phyloP scores from a whole-genome alignment of 2,113 vertebrate genomes.

The Fregata magnificens region DNA sequence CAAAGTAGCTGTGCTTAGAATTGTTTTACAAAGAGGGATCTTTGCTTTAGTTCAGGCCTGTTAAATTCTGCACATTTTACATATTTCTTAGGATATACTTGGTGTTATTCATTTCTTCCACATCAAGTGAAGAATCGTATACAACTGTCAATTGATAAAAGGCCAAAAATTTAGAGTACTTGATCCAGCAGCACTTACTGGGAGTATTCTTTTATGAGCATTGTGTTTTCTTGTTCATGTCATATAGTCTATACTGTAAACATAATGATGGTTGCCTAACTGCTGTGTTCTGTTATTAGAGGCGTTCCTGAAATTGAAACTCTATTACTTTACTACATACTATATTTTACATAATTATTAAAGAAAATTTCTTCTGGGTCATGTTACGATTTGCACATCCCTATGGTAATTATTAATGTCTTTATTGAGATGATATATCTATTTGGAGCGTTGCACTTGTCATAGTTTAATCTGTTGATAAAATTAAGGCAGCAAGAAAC shows the following conservation, averaged over 20 bases:
- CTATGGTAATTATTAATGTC: not conserved
- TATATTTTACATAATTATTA: not conserved
- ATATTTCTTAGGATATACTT: not conserved
- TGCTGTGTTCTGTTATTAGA: not conserved
- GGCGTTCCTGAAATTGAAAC: not conserved
- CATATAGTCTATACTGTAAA: not conserved
- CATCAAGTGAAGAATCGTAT: not conserved
- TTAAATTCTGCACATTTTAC: not conserved
- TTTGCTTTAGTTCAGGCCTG: not conserved
- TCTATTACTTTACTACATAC: not conserved
- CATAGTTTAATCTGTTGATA: not conserved
- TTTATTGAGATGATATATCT: not conserved
- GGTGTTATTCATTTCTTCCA: not conserved
- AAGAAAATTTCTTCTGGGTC: not conserved
- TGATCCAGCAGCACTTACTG: not conserved
- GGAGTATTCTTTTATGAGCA: not conserved
- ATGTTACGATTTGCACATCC: not conserved
- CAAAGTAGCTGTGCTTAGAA: not conserved
- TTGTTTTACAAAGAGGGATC: not conserved
- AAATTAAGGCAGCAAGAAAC: not conserved
- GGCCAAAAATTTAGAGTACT: not conserved
- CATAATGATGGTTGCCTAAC: not conserved
- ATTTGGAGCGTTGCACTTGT: not conserved
- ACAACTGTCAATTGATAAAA: not conserved
- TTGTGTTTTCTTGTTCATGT: not conserved